A percentile compares a stretch with the other conserved stretches of the same genome.
phyloP scores from a whole-genome alignment of 1,140 invertebrate genomes.

The Trichonephila clavipes region DNA sequence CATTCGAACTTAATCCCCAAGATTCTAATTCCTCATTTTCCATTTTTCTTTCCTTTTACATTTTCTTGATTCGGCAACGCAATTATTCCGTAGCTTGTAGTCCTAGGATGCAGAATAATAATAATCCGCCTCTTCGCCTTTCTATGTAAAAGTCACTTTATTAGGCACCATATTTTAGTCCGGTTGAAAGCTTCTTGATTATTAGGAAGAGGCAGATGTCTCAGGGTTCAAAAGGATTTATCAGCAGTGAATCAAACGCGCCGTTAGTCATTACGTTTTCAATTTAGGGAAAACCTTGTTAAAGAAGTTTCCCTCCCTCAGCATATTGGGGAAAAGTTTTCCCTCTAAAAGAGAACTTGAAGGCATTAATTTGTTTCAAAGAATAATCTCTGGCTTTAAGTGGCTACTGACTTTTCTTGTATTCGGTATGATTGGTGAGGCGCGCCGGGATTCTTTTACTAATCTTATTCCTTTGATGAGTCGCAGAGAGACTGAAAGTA shows the following conservation, averaged over 20 bases:
- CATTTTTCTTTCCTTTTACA: neutral
- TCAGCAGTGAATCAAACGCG: constrained; percentile 37
- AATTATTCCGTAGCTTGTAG: neutral
- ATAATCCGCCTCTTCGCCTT: constrained; percentile 45
- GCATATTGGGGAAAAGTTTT: neutral
- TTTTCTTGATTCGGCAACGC: neutral
- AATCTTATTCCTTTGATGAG: neutral
- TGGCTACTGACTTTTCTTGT: neutral
- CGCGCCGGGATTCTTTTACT: neutral
- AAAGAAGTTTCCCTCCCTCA: neutral
- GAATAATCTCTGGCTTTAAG: constrained; percentile 18
- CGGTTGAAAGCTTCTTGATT: neutral
- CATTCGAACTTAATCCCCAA: neutral
- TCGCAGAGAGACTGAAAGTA: neutral
- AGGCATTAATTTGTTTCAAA: constrained; percentile 19
- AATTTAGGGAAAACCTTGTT: constrained; percentile 57
- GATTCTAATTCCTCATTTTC: neutral
- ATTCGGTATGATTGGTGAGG: neutral
- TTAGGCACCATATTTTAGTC: constrained; percentile 30
- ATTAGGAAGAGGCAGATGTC: constrained; percentile 16
- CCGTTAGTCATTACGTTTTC: constrained; percentile 43
- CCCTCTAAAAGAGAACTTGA: neutral
- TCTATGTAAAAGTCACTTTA: constrained; percentile 20
- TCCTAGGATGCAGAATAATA: neutral
- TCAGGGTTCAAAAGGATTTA: constrained; percentile 29